Evolutionary conservation across 2,113 vertebrate species (phyloP).

Genomic region (Pygoscelis antarcticus): DNA sequence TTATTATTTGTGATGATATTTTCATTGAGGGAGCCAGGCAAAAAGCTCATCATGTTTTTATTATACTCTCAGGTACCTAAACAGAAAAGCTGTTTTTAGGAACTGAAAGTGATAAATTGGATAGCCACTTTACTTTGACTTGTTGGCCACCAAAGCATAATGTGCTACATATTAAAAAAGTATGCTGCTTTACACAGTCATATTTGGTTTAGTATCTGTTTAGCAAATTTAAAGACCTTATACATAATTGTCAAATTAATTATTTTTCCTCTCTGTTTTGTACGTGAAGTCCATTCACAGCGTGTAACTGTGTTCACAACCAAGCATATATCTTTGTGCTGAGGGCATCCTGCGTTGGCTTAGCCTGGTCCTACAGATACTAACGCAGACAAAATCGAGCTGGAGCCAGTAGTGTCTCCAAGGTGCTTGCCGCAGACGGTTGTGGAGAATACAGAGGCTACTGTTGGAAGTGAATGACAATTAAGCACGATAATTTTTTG

Average conservation of each 20-base stretch:
- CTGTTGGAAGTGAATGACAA: not conserved
- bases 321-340: not conserved
- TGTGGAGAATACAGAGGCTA: not conserved
- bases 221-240: not conserved
- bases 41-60: not conserved
- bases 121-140: not conserved
- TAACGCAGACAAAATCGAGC: not conserved
- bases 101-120: not conserved
- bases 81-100: not conserved
- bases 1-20: conserved; percentile 21
- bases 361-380: not conserved
- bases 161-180: not conserved
- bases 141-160: not conserved
- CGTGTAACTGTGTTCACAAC: not conserved
- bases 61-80: not conserved
- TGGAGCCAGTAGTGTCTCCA: too few relatives aligned
- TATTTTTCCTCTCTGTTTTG: not conserved
- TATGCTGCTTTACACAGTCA: not conserved
- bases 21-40: not conserved
- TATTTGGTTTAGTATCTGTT: not conserved
- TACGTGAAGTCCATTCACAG: not conserved
- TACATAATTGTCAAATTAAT: not conserved
- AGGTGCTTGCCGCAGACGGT: not conserved
- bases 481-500: not conserved
- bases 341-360: not conserved